Conservation (phyloP, 2,113 vertebrate genomes). For the Alligator mississippiensis region DNA sequence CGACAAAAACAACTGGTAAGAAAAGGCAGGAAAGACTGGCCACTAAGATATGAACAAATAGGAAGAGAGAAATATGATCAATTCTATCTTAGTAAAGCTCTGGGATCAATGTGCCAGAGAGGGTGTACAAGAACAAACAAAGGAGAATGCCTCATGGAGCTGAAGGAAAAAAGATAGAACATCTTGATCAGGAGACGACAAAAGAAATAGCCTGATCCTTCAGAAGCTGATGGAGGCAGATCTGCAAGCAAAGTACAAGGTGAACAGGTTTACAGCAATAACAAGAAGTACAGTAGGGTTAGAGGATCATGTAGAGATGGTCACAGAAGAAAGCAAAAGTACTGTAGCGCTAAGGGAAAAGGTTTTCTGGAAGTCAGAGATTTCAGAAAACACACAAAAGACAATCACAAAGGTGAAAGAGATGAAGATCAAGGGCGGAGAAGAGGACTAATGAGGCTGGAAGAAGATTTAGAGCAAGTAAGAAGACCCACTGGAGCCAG, state of each 20-base stretch:
- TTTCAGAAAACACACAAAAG: slow-evolving; percentile 57
- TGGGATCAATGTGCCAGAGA: not conserved
- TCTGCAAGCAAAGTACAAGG: slow-evolving; percentile 62
- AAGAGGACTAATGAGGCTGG: slow-evolving; percentile 61
- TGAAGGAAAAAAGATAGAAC: slow-evolving; percentile 31
- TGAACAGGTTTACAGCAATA: slow-evolving; percentile 71
- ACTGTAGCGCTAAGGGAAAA: slow-evolving; percentile 64
- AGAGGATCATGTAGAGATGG: slow-evolving; percentile 71
- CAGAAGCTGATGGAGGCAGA: slow-evolving; percentile 55
- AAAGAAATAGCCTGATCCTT: slow-evolving; percentile 63
- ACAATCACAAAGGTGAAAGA: slow-evolving; percentile 67
- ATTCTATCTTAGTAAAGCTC: slow-evolving; percentile 29
- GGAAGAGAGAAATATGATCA: slow-evolving; percentile 11
- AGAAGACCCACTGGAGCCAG: slow-evolving; percentile 37
- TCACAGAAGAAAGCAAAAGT: slow-evolving; percentile 71
- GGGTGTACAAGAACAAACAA: slow-evolving; percentile 49
- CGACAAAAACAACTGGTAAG: slow-evolving; percentile 13
- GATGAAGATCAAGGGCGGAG: slow-evolving; percentile 67
- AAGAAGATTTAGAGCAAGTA: slow-evolving; percentile 40
- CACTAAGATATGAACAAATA: slow-evolving; percentile 16
- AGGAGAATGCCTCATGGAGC: slow-evolving; percentile 36
- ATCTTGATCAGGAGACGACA: slow-evolving; percentile 60
- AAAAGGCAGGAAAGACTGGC: slow-evolving; percentile 25
- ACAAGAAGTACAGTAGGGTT: slow-evolving; percentile 69
- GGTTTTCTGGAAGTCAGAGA: slow-evolving; percentile 63